Evolutionary conservation across 2,888 invertebrate genomes (phyloP).

Genomic region (Himalopsyche japonica): DNA sequence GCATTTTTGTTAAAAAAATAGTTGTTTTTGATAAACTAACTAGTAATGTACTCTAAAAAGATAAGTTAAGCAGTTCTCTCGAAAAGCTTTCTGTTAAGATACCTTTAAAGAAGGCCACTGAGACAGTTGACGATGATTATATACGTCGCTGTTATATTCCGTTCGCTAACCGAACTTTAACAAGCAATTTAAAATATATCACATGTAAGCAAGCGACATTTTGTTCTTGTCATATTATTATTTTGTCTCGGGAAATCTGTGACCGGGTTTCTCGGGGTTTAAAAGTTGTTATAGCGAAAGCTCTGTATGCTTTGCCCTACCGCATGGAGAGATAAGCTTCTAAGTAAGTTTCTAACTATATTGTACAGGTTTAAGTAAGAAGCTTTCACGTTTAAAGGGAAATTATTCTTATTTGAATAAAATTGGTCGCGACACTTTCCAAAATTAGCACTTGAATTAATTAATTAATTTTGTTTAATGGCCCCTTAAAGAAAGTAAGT

Average conservation of each 20-base stretch:
- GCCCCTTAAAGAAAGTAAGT: no score
- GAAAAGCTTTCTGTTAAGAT: no score
- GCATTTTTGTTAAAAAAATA: no score
- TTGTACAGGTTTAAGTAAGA: background rate
- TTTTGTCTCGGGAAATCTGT: background rate
- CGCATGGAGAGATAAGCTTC: background rate
- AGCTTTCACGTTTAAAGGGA: background rate
- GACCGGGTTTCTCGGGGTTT: background rate
- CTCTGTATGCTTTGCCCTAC: background rate
- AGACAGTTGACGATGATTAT: no score
- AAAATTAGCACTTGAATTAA: background rate
- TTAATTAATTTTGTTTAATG: no score
- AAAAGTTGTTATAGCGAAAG: background rate
- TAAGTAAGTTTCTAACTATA: background rate
- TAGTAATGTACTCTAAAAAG: no score
- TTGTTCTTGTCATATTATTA: background rate
- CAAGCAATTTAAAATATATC: background rate
- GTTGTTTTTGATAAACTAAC: no score
- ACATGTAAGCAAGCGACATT: background rate
- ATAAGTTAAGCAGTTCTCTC: no score
- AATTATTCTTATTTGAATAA: background rate
- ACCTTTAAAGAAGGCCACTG: no score
- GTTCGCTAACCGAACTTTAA: background rate
- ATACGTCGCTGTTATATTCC: background rate
- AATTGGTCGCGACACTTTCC: background rate